These are phyloP conservation scores for Sinopyrophorus schimmeli DNA, from an alignment of 2,888 invertebrate species.

Conservation along the genomic window DNA sequence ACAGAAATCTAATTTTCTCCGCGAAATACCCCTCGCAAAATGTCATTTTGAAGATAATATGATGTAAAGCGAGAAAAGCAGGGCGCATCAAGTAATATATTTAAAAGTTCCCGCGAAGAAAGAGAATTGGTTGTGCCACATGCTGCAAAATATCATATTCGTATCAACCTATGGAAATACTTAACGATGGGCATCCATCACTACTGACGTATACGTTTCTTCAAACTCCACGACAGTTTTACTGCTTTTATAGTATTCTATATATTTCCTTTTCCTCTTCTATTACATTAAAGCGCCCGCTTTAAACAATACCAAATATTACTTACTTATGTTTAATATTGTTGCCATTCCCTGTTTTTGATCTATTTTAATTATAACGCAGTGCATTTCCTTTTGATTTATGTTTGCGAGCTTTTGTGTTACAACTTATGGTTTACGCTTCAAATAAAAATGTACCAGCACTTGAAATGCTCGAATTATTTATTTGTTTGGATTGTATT, in stretches of 20 bases:
- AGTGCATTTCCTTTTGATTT: too few relatives aligned
- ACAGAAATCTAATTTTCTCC: constrained; percentile 20
- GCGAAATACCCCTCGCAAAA: constrained; percentile 3
- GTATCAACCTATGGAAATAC: constrained; percentile 31
- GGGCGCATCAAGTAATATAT: constrained; percentile 19
- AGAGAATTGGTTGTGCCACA: constrained; percentile 25
- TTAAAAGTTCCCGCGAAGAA: constrained; percentile 17
- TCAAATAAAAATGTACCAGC: too few relatives aligned
- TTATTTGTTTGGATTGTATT: too few relatives aligned
- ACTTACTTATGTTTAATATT: too few relatives aligned
- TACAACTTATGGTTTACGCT: too few relatives aligned
- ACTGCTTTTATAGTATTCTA: constrained; percentile 16
- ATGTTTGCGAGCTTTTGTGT: too few relatives aligned
- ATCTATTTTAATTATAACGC: too few relatives aligned
- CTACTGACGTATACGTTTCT: constrained; percentile 29
- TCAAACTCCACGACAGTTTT: constrained; percentile 15
- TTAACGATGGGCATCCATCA: constrained; percentile 34
- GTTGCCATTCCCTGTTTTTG: too few relatives aligned
- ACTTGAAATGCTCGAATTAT: too few relatives aligned
- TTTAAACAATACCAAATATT: too few relatives aligned
- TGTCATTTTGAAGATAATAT: constrained; percentile 12
- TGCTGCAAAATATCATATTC: constrained; percentile 33
- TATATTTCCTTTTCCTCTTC: constrained; percentile 4
- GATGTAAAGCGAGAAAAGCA: constrained; percentile 1
- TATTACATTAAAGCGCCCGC: too few relatives aligned